phyloP scores from a whole-genome alignment of 1,140 invertebrate species.

The Pantala flavescens region DNA sequence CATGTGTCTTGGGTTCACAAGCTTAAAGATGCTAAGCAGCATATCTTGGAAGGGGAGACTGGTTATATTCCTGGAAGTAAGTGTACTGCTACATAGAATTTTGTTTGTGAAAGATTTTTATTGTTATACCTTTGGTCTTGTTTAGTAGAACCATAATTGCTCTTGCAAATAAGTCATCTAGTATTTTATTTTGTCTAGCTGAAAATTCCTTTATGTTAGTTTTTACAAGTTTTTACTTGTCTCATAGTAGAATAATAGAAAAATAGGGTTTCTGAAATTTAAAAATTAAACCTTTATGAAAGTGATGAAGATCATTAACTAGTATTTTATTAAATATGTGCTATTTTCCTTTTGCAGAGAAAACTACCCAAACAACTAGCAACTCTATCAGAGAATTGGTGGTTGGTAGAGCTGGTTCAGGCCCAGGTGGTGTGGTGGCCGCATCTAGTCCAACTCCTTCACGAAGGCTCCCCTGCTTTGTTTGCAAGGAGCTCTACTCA shows the following conservation, averaged over 20 bases:
- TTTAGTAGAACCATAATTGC: background rate
- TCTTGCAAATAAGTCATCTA: too few relatives aligned
- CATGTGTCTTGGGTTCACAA: constrained; percentile 23
- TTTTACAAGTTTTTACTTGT: too few relatives aligned
- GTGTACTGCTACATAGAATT: background rate
- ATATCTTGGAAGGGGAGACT: background rate
- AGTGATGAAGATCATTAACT: too few relatives aligned
- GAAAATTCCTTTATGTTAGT: too few relatives aligned
- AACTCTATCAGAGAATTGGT: background rate
- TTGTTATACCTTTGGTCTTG: background rate
- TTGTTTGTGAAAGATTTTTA: too few relatives aligned
- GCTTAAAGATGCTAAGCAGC: constrained; percentile 14
- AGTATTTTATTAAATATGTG: too few relatives aligned
- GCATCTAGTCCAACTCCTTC: background rate
- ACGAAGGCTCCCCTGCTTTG: constrained; percentile 10
- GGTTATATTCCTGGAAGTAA: background rate
- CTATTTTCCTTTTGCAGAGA: background rate
- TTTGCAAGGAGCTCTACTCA: constrained; percentile 19
- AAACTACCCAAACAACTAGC: background rate
- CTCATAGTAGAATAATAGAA: too few relatives aligned
- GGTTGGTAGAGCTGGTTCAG: background rate
- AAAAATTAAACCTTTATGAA: too few relatives aligned
- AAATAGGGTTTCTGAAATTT: too few relatives aligned
- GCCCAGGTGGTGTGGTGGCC: background rate
- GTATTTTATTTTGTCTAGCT: too few relatives aligned